Evolutionary conservation across 2,113 vertebrate genomes (phyloP).

Genomic region (Charina bottae): DNA sequence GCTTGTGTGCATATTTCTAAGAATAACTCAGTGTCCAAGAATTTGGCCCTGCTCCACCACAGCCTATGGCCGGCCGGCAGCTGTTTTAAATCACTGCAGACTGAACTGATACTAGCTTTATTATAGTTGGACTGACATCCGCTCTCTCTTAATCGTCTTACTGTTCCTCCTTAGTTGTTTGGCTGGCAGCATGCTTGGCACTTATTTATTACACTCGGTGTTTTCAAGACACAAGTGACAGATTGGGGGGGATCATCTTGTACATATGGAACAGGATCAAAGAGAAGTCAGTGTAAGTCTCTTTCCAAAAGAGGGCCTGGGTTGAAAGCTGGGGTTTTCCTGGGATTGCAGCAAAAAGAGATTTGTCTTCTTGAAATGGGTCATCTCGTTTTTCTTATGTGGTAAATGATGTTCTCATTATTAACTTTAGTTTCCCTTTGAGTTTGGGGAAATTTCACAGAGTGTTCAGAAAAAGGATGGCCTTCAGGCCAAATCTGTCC

Average conservation of each 20-base stretch:
- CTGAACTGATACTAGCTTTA: constrained; percentile 70
- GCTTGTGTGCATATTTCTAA: constrained; percentile 76
- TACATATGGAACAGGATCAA: constrained; percentile 67
- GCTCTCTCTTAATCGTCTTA: constrained; percentile 68
- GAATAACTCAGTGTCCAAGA: constrained; percentile 84
- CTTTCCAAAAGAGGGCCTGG: constrained; percentile 61
- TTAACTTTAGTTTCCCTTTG: constrained; percentile 52
- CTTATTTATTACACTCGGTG: constrained; percentile 70
- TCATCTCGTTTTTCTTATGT: constrained; percentile 59
- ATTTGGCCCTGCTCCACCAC: constrained; percentile 74
- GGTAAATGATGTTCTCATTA: constrained; percentile 48
- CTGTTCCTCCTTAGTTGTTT: constrained; percentile 59
- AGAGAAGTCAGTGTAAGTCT: constrained; percentile 62
- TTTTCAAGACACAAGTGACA: constrained; percentile 70
- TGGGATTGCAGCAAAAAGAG: constrained; percentile 48
- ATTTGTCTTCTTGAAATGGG: constrained; percentile 35
- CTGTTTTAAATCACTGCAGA: constrained; percentile 76
- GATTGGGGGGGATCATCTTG: constrained; percentile 65
- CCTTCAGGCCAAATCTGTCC: neutral
- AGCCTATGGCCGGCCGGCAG: constrained; percentile 72
- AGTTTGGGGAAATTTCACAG: constrained; percentile 27
- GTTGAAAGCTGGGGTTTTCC: constrained; percentile 61
- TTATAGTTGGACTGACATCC: constrained; percentile 62
- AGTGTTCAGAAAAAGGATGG: constrained; percentile 18
- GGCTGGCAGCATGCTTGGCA: constrained; percentile 63